Evolutionary conservation across 2,797 vertebrate species (phyloP), one percentile per base, ranked within the genome.

Genomic region (Clamator glandarius): DNA sequence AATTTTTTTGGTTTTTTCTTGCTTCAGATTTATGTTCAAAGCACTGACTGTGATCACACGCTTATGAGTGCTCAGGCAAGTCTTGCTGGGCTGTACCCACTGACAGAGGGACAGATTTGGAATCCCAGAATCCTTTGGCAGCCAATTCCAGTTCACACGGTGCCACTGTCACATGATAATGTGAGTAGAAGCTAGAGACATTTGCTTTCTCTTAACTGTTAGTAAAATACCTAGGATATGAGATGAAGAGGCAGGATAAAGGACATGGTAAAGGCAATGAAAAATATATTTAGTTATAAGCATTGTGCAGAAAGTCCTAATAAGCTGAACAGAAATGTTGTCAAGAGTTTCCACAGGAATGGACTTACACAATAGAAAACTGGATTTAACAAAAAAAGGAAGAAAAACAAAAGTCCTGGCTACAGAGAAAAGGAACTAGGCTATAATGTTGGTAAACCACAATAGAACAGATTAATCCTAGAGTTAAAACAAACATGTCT

Each of bases 41-140:
- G 98, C 91, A 98, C 98, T 46, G 98, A 98, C 17, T n/a, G 96
- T 19, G 98, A 98, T 90, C 96, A 98, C 75, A 98, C 98, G 0
- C 91, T 98, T 64, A 98, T 97, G 97, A 98, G 98, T 7, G 98
- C 97, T 29, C 96, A 98, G 81, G 90, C 94, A 44, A 97, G 95
- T 77, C 97, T 98, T 23, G 97, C 98, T 0, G 97, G 96, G 50
- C 88, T 98, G 10, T 98, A 97, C 77, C 97, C 96, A 66, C 97
- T 82, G 0, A 46, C 77, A 57, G 87, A 89, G 6, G n/a, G 7
- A 2, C 93, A 97, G 66, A 11, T 97, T 46, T 98, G 98, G 98
- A 97, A 97, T 15, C 82, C 90, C 57, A 85, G 28, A n/a, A 95
- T 98, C 7, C 78, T 33, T 29, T 98, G 98, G 98, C 97, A 98